phyloP scores from a whole-genome alignment of 2,888 invertebrate genomes.

The Melanostoma scalare region DNA sequence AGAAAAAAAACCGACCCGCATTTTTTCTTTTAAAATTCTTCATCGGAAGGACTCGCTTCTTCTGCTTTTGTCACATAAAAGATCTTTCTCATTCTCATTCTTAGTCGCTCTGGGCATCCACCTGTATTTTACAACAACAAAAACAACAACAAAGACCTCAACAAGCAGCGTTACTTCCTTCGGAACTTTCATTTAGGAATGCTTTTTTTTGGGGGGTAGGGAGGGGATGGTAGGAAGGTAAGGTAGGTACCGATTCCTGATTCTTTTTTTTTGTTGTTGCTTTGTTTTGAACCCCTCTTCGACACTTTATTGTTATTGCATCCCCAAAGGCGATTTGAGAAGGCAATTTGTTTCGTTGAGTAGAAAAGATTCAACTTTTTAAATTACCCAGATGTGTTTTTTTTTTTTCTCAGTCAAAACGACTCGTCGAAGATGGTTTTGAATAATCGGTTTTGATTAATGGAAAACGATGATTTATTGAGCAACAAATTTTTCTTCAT shows the following conservation, averaged over 20 bases:
- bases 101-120: conserved; percentile 33
- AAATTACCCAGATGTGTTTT: conserved; percentile 47
- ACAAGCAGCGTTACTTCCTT: conserved; percentile 27
- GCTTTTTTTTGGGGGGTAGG: not conserved
- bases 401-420: conserved; percentile 6
- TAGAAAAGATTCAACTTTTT: conserved; percentile 48
- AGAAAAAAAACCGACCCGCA: conserved; percentile 28
- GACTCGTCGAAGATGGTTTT: conserved; percentile 42
- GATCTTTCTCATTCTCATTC: conserved; percentile 6
- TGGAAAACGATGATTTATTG: conserved; percentile 55
- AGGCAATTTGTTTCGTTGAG: conserved; percentile 63
- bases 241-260: not conserved
- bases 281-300: conserved; percentile 27
- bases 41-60: conserved; percentile 13
- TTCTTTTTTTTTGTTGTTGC: not conserved
- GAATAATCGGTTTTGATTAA: conserved; percentile 57
- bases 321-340: conserved; percentile 48
- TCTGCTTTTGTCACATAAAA: conserved; percentile 43
- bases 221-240: too few species aligned
- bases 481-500: conserved; percentile 20
- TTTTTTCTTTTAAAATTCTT: conserved; percentile 33
- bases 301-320: conserved; percentile 54
- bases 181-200: conserved; percentile 40
- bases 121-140: conserved; percentile 38
- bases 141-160: conserved; percentile 4